phyloP scores from a whole-genome alignment of 2,888 invertebrate genomes.

The Oxycera nigricornis region DNA sequence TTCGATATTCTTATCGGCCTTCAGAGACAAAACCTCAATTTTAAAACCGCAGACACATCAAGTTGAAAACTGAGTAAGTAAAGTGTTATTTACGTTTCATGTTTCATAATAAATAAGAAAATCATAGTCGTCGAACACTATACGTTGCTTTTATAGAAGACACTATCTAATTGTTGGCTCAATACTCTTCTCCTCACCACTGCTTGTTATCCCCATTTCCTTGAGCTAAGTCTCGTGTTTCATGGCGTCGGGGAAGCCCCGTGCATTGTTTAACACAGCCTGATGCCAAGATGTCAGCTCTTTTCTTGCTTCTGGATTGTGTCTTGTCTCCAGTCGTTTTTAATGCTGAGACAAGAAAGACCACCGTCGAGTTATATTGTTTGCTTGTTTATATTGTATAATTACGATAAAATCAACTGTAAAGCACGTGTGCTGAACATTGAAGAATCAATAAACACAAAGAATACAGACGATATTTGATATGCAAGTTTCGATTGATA shows the following conservation, averaged over 20 bases:
- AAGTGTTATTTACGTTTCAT: not conserved
- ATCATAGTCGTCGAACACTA: too few species aligned
- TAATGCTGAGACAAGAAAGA: not conserved
- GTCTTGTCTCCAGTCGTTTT: not conserved
- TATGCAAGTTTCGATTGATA: not conserved
- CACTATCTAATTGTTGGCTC: too few species aligned
- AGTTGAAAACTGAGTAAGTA: not conserved
- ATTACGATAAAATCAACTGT: not conserved
- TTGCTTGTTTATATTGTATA: not conserved
- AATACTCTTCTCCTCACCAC: too few species aligned
- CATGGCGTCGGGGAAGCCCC: not conserved
- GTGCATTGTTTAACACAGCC: too few species aligned
- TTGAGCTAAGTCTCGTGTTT: not conserved
- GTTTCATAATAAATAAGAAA: constrained; percentile 5
- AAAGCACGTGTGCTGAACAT: not conserved
- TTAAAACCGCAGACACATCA: not conserved
- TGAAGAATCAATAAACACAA: not conserved
- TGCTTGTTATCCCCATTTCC: not conserved
- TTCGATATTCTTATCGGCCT: not conserved
- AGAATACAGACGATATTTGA: not conserved
- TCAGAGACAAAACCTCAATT: not conserved
- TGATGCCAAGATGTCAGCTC: not conserved
- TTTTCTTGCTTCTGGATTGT: not conserved
- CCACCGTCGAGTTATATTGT: not conserved
- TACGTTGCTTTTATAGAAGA: too few species aligned